Base-by-base conservation (phyloP, 2,113 vertebrate species). In the Circaetus cinerascens region DNA sequence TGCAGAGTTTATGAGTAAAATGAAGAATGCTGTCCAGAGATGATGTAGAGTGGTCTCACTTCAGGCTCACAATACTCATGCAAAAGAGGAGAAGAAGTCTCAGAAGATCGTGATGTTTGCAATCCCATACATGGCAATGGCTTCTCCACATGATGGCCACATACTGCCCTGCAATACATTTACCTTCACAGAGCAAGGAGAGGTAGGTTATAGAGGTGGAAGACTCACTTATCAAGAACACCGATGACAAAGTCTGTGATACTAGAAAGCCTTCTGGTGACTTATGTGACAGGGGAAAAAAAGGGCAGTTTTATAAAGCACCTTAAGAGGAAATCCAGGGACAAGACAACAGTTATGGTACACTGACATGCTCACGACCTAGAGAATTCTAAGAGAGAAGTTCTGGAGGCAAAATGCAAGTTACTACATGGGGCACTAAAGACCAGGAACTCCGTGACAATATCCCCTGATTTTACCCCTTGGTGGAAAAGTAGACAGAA, bases 161-260 rank as follows among this genome's bases (percentile, higher is more conserved):
- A 6, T 5, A 22, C 21, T 62, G 60, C 38, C 51, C 69, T 87
- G 64, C 19, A 63, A 10, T 4, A 9, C 8, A 11, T 25, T 48
- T 26, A 63, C 32, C 25, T 32, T 53, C n/a, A 62, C n/a, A 64
- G 57, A 60, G 18, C 40, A 91, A 51, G 45, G 53, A 80, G 21
- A 62, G 32, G 6, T 9, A 72, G 11, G 21, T n/a, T 57, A 21
- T 2, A 23, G 34, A 69, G 20, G 3, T 27, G n/a, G 62, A 86
- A 59, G 41, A 53, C 32, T 68, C 73, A 27, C 40, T n/a, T 53
- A 71, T 5, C 18, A 23, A 30, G 43, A 66, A 25, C 66, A 74
- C 4, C 0, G 0, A 23, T 55, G 30, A 71, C 46, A 43, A 45
- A 19, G 38, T 26, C 32, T 78, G 29, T 40, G 13, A 30, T 40